Conservation (phyloP, 1,140 invertebrate genomes). For the Coptotermes formosanus region DNA sequence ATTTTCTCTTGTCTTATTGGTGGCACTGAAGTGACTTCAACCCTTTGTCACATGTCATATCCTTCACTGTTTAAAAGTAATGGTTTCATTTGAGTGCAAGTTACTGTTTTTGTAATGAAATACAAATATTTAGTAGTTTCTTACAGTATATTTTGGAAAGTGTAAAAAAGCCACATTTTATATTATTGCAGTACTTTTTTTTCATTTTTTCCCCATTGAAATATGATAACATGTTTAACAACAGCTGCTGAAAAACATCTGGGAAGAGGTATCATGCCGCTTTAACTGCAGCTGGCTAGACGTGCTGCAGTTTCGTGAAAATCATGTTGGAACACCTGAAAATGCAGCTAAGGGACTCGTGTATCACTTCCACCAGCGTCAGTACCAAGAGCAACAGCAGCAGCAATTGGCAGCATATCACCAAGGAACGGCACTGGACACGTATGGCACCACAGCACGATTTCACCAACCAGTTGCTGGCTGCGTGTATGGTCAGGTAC, state of each 20-base stretch:
- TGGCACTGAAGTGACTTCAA: too few relatives aligned
- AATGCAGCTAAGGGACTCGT: slow-evolving; percentile 52
- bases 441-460: slow-evolving; percentile 26
- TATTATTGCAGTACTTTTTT: too few relatives aligned
- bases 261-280: slow-evolving; percentile 55
- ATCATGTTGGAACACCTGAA: slow-evolving; percentile 59
- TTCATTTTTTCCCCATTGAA: too few relatives aligned
- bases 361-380: slow-evolving; percentile 44
- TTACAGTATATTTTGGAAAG: too few relatives aligned
- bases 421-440: slow-evolving; percentile 8
- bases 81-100: too few relatives aligned
- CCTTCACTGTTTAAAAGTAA: too few relatives aligned
- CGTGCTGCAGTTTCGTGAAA: slow-evolving; percentile 63
- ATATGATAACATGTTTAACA: slow-evolving; percentile 16
- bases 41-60: too few relatives aligned
- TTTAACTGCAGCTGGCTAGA: slow-evolving; percentile 62
- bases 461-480: slow-evolving; percentile 22
- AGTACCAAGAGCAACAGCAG: slow-evolving; percentile 35
- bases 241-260: slow-evolving; percentile 56
- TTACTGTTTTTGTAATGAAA: too few relatives aligned
- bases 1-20: too few relatives aligned
- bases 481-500: slow-evolving; percentile 27
- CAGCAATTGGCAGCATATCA: slow-evolving; percentile 23
- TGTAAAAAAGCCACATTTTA: too few relatives aligned
- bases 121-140: too few relatives aligned